These are phyloP conservation scores for Scaptomyza cyrtandrae DNA, from an alignment of 2,888 invertebrate genomes.

Conservation along the genomic window DNA sequence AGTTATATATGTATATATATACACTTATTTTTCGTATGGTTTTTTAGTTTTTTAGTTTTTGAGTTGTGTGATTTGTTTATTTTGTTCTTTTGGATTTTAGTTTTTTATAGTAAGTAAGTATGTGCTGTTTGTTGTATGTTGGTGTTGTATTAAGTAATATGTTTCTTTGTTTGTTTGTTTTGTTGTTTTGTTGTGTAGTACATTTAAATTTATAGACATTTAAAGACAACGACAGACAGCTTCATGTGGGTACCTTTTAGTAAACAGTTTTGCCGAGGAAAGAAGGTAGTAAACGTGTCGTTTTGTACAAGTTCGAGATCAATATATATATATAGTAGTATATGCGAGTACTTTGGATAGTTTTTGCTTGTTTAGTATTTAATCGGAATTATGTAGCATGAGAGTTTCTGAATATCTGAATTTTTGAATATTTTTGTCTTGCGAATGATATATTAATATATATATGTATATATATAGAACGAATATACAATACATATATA, in stretches of 20 bases:
- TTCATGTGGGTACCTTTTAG: constrained; percentile 81
- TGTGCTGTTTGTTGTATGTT: constrained; percentile 24
- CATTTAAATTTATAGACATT: constrained; percentile 44
- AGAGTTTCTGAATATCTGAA: constrained; percentile 11
- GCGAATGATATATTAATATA: constrained; percentile 13
- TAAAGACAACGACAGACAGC: constrained; percentile 56
- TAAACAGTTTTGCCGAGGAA: constrained; percentile 78
- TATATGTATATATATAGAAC: constrained; percentile 1
- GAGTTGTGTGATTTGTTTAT: constrained; percentile 23
- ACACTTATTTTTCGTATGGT: constrained; percentile 33
- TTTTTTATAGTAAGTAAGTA: constrained; percentile 1
- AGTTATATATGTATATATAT: constrained; percentile 39
- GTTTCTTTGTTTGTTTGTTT: constrained; percentile 5
- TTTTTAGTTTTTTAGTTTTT: constrained; percentile 23
- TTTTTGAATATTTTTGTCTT: constrained; percentile 17
- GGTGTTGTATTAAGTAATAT: constrained; percentile 8
- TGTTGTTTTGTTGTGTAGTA: constrained; percentile 21
- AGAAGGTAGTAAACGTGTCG: constrained; percentile 83
- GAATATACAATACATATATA: constrained; percentile 40
- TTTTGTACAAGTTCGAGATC: constrained; percentile 77
- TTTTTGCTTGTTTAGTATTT: constrained; percentile 46
- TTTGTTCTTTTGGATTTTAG: constrained; percentile 29
- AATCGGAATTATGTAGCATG: constrained; percentile 37
- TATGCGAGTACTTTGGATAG: constrained; percentile 55
- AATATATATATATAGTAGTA: constrained; percentile 5